These are phyloP conservation scores for Tragelaphus strepsiceros DNA, from an alignment of 2,113 vertebrate species.

Conservation along the genomic window DNA sequence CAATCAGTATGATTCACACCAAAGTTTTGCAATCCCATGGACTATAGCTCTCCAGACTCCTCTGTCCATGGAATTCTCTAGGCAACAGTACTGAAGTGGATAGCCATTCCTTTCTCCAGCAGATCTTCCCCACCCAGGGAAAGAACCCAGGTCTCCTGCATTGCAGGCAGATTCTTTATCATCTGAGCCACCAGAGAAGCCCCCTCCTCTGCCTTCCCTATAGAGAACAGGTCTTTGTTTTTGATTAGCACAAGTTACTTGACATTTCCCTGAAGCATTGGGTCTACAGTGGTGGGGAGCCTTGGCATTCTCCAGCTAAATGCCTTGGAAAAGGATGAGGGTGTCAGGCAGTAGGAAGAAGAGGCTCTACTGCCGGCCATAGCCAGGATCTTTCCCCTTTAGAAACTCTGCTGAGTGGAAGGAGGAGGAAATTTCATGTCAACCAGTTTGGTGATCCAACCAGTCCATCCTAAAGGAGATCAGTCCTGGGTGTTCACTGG, in stretches of 20 bases:
- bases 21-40: background rate
- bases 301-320: background rate
- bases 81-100: background rate
- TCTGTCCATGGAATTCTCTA: background rate
- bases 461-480: background rate
- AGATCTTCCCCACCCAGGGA: background rate
- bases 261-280: background rate
- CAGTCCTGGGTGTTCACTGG: background rate
- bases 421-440: background rate
- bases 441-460: background rate
- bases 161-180: background rate
- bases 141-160: background rate
- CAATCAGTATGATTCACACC: background rate
- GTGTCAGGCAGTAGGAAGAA: rapidly evolving
- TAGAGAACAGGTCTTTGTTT: background rate
- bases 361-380: background rate
- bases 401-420: background rate
- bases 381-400: background rate
- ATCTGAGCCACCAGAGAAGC: background rate
- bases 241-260: background rate
- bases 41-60: background rate
- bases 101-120: background rate
- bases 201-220: background rate
- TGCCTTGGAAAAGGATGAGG: background rate
- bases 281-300: background rate